Evolutionary conservation across 37 sponge, comb jelly and placozoan genomes (phyloP).

Genomic region (Axinella damicornis): DNA sequence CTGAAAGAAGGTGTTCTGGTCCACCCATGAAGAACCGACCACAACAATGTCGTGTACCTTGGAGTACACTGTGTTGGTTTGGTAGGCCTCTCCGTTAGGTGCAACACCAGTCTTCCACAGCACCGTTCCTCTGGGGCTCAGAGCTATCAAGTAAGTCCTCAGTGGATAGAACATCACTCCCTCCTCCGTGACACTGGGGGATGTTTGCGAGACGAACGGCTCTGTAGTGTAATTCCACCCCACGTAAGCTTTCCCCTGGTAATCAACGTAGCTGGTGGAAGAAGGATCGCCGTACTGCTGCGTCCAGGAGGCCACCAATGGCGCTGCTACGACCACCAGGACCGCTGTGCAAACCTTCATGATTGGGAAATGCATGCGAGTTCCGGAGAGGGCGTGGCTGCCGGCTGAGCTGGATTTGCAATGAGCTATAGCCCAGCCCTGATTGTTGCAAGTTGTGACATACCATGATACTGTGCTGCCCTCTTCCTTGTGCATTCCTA

Average conservation of each 20-base stretch:
- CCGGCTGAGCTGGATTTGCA: too few species aligned
- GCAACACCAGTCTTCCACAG: conserved; percentile 33
- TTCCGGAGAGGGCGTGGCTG: too few species aligned
- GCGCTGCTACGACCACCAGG: too few species aligned
- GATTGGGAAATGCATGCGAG: too few species aligned
- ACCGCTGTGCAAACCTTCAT: too few species aligned
- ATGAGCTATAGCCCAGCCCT: too few species aligned
- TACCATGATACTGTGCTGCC: too few species aligned
- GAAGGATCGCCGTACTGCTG: conserved; percentile 39
- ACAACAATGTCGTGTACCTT: conserved; percentile 1
- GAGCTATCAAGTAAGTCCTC: conserved; percentile 11
- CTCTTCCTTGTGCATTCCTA: too few species aligned
- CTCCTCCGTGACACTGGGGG: conserved; percentile 15
- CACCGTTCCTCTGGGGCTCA: conserved; percentile 17
- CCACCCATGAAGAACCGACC: conserved; percentile 27
- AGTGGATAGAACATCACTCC: conserved; percentile 22
- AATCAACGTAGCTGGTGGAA: conserved; percentile 23
- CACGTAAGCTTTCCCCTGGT: neutral
- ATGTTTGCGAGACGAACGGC: neutral
- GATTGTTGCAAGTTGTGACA: too few species aligned
- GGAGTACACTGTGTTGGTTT: conserved; percentile 9
- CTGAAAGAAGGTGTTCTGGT: conserved; percentile 19
- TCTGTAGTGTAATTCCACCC: conserved; percentile 47
- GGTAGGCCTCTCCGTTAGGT: conserved; percentile 18
- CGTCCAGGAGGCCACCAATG: conserved; percentile 25